These are phyloP conservation scores for Drosophila siamana DNA, from an alignment of 2,888 invertebrate species.

Conservation along the genomic window DNA sequence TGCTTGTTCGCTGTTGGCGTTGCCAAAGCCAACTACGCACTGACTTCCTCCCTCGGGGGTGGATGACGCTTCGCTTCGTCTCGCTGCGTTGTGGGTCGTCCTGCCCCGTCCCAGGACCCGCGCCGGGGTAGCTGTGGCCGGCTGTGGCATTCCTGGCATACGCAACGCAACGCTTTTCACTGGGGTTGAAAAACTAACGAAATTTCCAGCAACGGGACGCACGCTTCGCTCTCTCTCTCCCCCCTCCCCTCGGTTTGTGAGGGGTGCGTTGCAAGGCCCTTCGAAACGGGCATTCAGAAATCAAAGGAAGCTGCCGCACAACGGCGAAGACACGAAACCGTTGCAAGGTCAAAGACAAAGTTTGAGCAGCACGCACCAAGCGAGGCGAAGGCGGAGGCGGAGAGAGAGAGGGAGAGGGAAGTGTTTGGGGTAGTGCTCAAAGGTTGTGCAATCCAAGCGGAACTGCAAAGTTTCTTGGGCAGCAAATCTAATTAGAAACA, in stretches of 20 bases:
- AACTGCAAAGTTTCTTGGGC: neutral
- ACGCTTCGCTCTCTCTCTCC: too few relatives aligned
- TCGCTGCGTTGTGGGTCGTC: neutral
- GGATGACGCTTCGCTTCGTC: slow-evolving; percentile 49
- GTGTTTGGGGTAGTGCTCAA: neutral
- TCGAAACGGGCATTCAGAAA: slow-evolving; percentile 32
- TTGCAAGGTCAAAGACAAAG: slow-evolving; percentile 46
- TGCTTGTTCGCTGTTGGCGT: slow-evolving; percentile 4
- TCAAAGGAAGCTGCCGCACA: slow-evolving; percentile 6
- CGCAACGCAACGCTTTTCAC: slow-evolving; percentile 35
- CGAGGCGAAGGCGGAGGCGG: too few relatives aligned
- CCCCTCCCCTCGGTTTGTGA: too few relatives aligned
- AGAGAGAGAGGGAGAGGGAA: neutral
- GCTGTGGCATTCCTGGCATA: slow-evolving; percentile 51
- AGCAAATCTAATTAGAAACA: neutral
- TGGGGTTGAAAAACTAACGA: slow-evolving; percentile 52
- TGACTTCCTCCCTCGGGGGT: slow-evolving; percentile 41
- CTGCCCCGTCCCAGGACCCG: slow-evolving; percentile 2
- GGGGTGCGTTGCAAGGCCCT: slow-evolving; percentile 56
- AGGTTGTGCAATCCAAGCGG: neutral
- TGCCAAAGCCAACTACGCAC: slow-evolving; percentile 63
- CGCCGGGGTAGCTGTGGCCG: slow-evolving; percentile 33
- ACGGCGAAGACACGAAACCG: neutral
- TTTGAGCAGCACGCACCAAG: slow-evolving; percentile 16
- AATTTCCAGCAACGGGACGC: slow-evolving; percentile 55